Evolutionary conservation across 2,888 invertebrate genomes (phyloP), one percentile per base, ranked within the genome.

Genomic region (Morpho helenor): DNA sequence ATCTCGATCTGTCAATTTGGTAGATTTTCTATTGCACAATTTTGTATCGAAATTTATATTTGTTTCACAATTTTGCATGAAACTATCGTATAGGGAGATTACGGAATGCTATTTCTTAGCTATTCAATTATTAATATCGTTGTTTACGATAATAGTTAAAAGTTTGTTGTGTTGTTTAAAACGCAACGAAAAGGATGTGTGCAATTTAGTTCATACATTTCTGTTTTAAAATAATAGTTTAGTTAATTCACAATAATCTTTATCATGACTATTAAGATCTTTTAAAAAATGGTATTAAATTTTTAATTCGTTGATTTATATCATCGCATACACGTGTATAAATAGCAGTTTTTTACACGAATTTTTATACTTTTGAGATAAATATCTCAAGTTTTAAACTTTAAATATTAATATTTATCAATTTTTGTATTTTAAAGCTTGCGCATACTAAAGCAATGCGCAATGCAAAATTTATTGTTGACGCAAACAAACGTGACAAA

Each of bases 161-260:
- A 46, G 31, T 56, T 52, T 55, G 52, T 60, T 52, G 49, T 52
- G 31, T 59, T 58, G 31, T 48, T 49, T 49, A 46, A 10, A 46
- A 56, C 41, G 45, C 49, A 43, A 53, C 50, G 23, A 50, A 43
- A 51, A 49, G 49, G 43, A 56, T 52, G 48, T 56, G 63, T 66
- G 54, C 68, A 66, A 66, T 55, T 66, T 66, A 61, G 64, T 61
- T 59, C 66, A 66, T 68, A 56, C 49, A 49, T 46, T 62, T 56
- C 50, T 59, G 52, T 59, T 52, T 49, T 55, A 43, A 43, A 55
- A 55, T 49, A 52, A 53, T 59, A 62, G 56, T 47, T 53, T 59
- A 62, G 56, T 47, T 56, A 56, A 56, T 61, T 53, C 49, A 49
- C 45, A 41, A 64, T 57, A 41, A 31, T 31, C 31, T 31, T 31